phyloP scores from a whole-genome alignment of 2,888 invertebrate species.

The Creontiades dilutus region DNA sequence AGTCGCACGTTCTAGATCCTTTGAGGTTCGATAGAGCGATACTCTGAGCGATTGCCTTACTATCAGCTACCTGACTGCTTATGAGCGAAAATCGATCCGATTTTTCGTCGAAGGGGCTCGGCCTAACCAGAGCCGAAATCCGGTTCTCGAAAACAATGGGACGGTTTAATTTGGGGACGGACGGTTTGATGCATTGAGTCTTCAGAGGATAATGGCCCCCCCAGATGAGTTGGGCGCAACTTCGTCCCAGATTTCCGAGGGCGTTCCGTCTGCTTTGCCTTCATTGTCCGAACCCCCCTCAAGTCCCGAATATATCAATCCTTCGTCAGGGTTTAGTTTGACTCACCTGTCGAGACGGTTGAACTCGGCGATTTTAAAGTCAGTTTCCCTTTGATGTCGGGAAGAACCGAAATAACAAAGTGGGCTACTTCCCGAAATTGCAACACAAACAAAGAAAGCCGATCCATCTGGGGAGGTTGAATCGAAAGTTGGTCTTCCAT shows the following conservation, averaged over 20 bases:
- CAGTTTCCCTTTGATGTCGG: too few relatives aligned
- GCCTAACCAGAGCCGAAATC: slow-evolving; percentile 39
- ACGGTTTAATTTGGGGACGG: not conserved
- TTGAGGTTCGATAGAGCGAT: too few relatives aligned
- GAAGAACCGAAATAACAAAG: too few relatives aligned
- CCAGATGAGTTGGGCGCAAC: not conserved
- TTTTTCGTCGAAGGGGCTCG: slow-evolving; percentile 22
- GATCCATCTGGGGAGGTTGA: too few relatives aligned
- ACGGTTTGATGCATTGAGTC: slow-evolving; percentile 36
- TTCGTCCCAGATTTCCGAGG: not conserved
- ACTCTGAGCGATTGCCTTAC: too few relatives aligned
- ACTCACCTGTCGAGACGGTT: slow-evolving; percentile 4
- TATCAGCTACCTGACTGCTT: not conserved
- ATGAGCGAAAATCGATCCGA: not conserved
- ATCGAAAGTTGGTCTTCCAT: too few relatives aligned
- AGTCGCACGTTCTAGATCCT: too few relatives aligned
- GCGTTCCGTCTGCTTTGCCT: not conserved
- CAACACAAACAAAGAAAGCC: too few relatives aligned
- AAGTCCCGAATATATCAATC: not conserved
- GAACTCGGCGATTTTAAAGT: not conserved
- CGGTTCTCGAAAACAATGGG: slow-evolving; percentile 27
- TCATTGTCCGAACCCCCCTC: slow-evolving; percentile 6
- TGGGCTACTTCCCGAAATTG: too few relatives aligned
- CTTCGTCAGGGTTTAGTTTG: slow-evolving; percentile 15
- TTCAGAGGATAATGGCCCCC: not conserved